Base-by-base conservation (phyloP, 2,113 vertebrate genomes). In the Cynoglossus semilaevis region DNA sequence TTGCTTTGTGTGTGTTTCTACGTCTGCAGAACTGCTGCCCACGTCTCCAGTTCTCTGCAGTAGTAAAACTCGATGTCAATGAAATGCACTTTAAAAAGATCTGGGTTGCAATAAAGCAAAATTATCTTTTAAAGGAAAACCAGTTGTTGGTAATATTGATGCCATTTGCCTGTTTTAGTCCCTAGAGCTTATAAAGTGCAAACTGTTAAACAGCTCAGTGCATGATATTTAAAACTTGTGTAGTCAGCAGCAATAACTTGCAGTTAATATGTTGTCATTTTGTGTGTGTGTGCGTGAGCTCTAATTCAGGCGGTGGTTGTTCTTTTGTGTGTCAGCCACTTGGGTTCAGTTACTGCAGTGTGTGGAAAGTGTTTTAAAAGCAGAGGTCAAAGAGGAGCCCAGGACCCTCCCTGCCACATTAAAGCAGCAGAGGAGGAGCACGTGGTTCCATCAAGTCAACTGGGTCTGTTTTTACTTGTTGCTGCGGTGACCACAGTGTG, bases 331-430 rank as follows among this genome's bases (percentile, higher is more conserved):
- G 64, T 72, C 15, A 35, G 51, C 59, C 68, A 67, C 50, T 73
- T 76, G 57, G 54, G 58, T 82, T 83, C 81, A 76, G 82, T 74
- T 66, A 51, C 74, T 69, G 68, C 16, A 50, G 70, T 61, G 66
- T 72, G 55, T 63, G 45, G 50, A 45, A 67, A 72, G 71, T 45
- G 70, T 81, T 78, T 83, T 65, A 65, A 74, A 67, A 38, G 70
- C 42, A 42, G 74, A 71, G 80, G 76, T 80, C 77, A 67, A 67
- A 77, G 76, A 67, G 72, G 17, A 63, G 51, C 70, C 9, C 36
- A 67, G 70, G 63, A 71, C 62, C 74, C 74, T 85, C 82, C 72
- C 76, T 63, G 61, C 51, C 53, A 58, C 55, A 47, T 51, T 58
- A 55, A 66, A 72, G 17, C 65, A 58, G 19, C 41, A 46, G 34